These are phyloP conservation scores for Pristionchus mayeri DNA, from an alignment of 2,888 invertebrate species.

Conservation along the genomic window DNA sequence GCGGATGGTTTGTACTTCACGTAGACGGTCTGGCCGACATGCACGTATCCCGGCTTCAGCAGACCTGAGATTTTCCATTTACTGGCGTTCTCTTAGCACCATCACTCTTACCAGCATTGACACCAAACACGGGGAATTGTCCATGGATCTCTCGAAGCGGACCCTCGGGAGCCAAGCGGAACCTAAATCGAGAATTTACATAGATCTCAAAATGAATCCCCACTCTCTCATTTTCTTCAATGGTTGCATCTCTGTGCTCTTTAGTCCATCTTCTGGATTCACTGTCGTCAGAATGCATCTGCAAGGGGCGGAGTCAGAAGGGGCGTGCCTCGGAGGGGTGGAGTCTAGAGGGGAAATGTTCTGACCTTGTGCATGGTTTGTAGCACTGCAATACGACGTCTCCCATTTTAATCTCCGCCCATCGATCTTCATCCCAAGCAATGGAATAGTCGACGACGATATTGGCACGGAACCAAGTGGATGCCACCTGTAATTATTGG, in stretches of 20 bases:
- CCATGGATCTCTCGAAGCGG: slow-evolving; percentile 59
- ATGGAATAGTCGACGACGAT: slow-evolving; percentile 67
- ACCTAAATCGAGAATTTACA: slow-evolving; percentile 49
- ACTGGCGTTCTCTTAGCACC: no score
- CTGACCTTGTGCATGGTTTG: slow-evolving; percentile 70
- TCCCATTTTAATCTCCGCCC: slow-evolving; percentile 71
- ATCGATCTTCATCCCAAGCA: slow-evolving; percentile 72
- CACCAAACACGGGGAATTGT: slow-evolving; percentile 64
- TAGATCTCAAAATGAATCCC: not conserved
- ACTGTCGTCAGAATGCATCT: slow-evolving; percentile 65
- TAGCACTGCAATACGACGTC: slow-evolving; percentile 68
- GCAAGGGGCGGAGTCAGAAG: not conserved
- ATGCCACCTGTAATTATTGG: slow-evolving; percentile 53
- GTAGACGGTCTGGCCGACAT: slow-evolving; percentile 64
- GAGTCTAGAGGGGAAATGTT: not conserved
- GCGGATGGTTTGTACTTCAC: slow-evolving; percentile 59
- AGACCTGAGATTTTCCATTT: slow-evolving; percentile 46
- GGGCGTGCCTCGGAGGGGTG: not conserved
- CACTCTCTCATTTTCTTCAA: slow-evolving; percentile 62
- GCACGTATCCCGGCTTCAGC: slow-evolving; percentile 56
- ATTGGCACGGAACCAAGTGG: slow-evolving; percentile 70
- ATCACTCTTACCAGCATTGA: slow-evolving; percentile 52
- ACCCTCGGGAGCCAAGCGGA: slow-evolving; percentile 64
- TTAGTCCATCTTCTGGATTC: slow-evolving; percentile 58
- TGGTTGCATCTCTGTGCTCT: slow-evolving; percentile 62